Base-by-base conservation (phyloP, 2,797 vertebrate genomes). In the Hippoglossus hippoglossus region DNA sequence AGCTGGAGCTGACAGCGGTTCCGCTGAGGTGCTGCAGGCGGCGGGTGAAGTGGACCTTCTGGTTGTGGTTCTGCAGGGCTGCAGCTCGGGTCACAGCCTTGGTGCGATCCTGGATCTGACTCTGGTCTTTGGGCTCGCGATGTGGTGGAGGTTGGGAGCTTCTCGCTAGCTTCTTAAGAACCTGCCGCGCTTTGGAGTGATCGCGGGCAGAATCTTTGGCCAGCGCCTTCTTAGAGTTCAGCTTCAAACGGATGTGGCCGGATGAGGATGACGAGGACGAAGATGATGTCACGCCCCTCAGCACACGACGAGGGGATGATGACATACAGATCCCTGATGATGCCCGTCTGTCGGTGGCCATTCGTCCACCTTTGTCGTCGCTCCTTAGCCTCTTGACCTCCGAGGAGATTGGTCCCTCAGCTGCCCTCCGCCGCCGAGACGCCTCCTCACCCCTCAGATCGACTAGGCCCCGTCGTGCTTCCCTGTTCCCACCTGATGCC, bases 31-130 rank as follows among this genome's bases (percentile, higher is more conserved):
- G 97, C 93, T 98, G 97, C 62, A 98, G 95, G 21, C 96, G 96
- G 24, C 97, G 95, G 0, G 97, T 98, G 91, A 96, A 97, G 91
- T 98, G 97, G 90, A 97, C 96, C 93, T 98, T 98, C 75, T 96
- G 95, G 90, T 96, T 97, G 71, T 96, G 94, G 88, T 96, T 96
- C 93, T 95, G 96, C 86, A 96, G 92, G 68, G 96, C 86, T 9
- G 96, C 92, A 0, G 93, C 89, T 46, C 93, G 82, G 2, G 91
- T 94, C 57, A 90, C 75, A 4, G 90, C 83, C 83, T 90, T 92
- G 36, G 67, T 50, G 36, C 13, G 54, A 15, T 81, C 71, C 62
- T 74, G 83, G 28, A 24, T 39, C 51, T 70, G 64, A 57, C 5
- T 25, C 18, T 57, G 83, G 46, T 80, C 79, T 74, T 74, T 69